A percentile compares a stretch with the other conserved stretches of the same genome.
Conservation (phyloP, 2,888 invertebrate genomes). For the Nomada fabriciana region DNA sequence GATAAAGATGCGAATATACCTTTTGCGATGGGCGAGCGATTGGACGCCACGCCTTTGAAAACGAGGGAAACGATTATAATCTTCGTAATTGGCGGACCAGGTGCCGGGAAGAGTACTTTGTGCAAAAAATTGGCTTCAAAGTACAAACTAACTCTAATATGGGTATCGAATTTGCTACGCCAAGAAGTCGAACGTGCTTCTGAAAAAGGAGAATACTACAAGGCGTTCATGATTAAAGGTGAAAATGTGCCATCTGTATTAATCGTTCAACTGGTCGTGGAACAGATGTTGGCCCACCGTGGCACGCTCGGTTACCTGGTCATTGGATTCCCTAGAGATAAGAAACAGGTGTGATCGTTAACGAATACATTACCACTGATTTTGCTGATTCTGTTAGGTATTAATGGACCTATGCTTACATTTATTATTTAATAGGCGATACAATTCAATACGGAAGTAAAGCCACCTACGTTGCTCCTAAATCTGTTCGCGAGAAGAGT, state of each 20-base stretch:
- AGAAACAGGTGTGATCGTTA: constrained; percentile 61
- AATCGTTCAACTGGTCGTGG: constrained; percentile 63
- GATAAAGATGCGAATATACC: not conserved
- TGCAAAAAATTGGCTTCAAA: constrained; percentile 63
- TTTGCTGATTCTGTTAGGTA: not conserved
- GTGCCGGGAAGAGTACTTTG: constrained; percentile 65
- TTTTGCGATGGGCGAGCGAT: not conserved
- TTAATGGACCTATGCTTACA: not conserved
- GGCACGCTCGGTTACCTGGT: constrained; percentile 68
- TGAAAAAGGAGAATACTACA: constrained; percentile 56
- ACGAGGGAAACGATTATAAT: constrained; percentile 60
- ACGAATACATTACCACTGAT: not conserved
- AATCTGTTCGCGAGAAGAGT: constrained; percentile 20
- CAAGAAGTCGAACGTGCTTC: constrained; percentile 56
- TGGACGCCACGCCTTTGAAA: constrained; percentile 23
- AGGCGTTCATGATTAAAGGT: constrained; percentile 66
- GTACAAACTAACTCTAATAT: constrained; percentile 65
- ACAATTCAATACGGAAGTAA: constrained; percentile 48
- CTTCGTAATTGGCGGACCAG: constrained; percentile 72
- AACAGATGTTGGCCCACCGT: constrained; percentile 65
- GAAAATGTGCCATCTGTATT: constrained; percentile 66
- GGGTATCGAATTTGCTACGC: constrained; percentile 61
- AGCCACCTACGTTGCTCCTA: constrained; percentile 35
- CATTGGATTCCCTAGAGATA: constrained; percentile 71
- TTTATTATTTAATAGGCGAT: constrained; percentile 27